Base-by-base conservation (phyloP, 2,797 vertebrate genomes). In the Erethizon dorsatum region DNA sequence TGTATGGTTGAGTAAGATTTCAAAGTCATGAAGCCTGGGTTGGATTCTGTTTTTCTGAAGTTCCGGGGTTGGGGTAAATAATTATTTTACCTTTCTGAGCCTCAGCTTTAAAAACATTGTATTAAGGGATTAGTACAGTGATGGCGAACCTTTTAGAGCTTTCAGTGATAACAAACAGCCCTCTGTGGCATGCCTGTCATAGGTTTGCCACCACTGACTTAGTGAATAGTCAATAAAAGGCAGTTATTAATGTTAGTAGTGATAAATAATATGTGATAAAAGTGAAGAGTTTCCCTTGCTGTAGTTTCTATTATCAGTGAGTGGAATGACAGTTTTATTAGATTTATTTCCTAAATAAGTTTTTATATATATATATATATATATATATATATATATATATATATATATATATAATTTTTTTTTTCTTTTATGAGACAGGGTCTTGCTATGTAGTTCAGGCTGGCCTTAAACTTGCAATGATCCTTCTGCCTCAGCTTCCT, bases 1-100 rank as follows among this genome's bases (percentile, higher is more conserved):
- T 78, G 8, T 75, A 47, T 94, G 24, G 31, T 57, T 93, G 87
- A 94, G 79, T 93, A 93, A 83, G 28, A 71, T 77, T 97, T 93
- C 83, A 85, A 50, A 88, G 54, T 89, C 9, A 17, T 94, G 84
- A 82, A 93, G 83, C 92, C 37, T 82, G 0, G 28, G 24, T 88
- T 83, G 41, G 50, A 59, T 77, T 96, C 50, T 90, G 0, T 89
- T 67, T 89, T 91, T 93, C 37, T 95, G 17, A 3, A 82, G 52
- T 24, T 86, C 0, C 92, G 10, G 6, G 5, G 47, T 94, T 92
- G 13, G 47, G 37, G 28, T 78, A 78, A 93, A 92, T 94, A 93
- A 92, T 95, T 73, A 61, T 59, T 92, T 90, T 65, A 50, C 18
- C 14, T 89, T 88, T 94, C 28, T 83, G 14, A 94, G 28, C 33